Percentiles rank a stretch among this genome's conserved stretches.
phyloP scores from a whole-genome alignment of 2,113 vertebrate species.

The Bothrops jararaca region DNA sequence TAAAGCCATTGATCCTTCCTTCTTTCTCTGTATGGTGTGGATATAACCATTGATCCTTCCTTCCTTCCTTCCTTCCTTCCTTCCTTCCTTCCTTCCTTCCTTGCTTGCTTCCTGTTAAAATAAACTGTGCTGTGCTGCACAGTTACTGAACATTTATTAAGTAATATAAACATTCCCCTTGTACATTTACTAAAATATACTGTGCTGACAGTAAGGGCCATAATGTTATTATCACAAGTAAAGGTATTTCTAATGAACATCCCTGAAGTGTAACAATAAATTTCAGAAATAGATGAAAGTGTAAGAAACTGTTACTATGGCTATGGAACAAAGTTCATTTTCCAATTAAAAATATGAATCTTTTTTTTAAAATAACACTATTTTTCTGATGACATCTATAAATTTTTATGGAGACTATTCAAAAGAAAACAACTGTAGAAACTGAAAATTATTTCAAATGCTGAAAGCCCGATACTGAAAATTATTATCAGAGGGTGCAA shows the following conservation, averaged over 20 bases:
- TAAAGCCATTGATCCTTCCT: neutral
- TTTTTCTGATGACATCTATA: constrained; percentile 63
- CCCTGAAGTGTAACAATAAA: neutral
- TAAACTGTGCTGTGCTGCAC: neutral
- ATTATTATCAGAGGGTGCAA: constrained; percentile 7
- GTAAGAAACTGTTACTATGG: neutral
- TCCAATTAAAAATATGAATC: constrained; percentile 48
- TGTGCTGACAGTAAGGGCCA: neutral
- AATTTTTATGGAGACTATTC: constrained; percentile 62
- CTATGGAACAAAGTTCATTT: constrained; percentile 10
- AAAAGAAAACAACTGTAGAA: constrained; percentile 55
- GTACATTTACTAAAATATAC: neutral
- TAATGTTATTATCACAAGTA: fast-evolving
- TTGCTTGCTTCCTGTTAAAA: neutral
- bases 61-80: neutral
- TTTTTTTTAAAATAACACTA: constrained; percentile 42
- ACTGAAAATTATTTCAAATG: constrained; percentile 39
- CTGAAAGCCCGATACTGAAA: constrained; percentile 28
- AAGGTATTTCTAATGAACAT: fast-evolving
- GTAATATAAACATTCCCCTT: neutral
- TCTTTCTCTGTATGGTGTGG: neutral
- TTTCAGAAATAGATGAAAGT: neutral
- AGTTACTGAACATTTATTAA: neutral
- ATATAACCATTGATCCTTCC: too few relatives aligned
- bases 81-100: neutral